Base-by-base conservation (phyloP, 2,888 invertebrate species). In the Drosophila subsilvestris region DNA sequence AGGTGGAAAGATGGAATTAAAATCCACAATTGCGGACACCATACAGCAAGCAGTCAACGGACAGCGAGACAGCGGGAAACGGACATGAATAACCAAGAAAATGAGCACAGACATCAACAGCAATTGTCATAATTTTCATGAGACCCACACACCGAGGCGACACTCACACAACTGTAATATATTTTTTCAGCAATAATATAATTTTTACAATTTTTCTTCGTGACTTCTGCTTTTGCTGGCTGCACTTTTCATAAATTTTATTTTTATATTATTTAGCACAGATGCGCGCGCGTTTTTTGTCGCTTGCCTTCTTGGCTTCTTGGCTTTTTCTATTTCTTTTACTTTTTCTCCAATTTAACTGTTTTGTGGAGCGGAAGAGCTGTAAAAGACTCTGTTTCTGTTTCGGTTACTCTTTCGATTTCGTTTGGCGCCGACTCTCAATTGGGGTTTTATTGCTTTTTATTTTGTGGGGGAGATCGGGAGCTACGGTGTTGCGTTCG, bases 401-500 rank as follows among this genome's bases (percentile, higher is more conserved):
- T 60, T 62, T 76, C 54, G 62, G 55, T 47, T 58, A 63, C 61
- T 74, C 48, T 66, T 75, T 85, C 85, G 85, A 55, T 76, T 74
- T 75, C 82, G 76, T 74, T 73, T 45, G 54, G 71, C 79, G 76
- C 76, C 59, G 55, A 51, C 54, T 72, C 58, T 59, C 48, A 43
- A 59, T 74, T 79, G 62, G 60, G 70, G 62, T 61, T 55, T 63
- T 69, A 50, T 25, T 70, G 53, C 44, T 45, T 48, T 60, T 32
- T 47, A 25, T 18, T 56, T 42, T 60, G 9, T 42, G 43, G 49
- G 58, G 20, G 48, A 53, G 29, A 29, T 56, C 65, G 63, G 59
- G 67, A 71, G 74, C 75, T 75, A 66, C 51, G 85, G 89, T 71
- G 72, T 89, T 89, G 89, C 88, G 90, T 80, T 89, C 91, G 89